Evolutionary conservation across 2,113 vertebrate genomes (phyloP).

Genomic region (Engraulis encrasicolus): DNA sequence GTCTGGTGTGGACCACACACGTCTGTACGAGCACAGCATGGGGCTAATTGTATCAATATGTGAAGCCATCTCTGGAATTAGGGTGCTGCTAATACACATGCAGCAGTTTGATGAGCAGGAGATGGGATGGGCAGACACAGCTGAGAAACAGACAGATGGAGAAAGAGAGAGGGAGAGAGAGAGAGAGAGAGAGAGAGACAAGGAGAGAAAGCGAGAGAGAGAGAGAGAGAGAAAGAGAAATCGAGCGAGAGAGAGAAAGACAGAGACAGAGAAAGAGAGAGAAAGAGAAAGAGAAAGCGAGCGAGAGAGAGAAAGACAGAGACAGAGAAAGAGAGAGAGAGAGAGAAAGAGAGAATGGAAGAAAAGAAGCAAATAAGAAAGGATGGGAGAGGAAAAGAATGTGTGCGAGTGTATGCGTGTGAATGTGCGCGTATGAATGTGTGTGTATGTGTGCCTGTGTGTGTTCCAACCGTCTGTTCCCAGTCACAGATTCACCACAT

Average conservation of each 20-base stretch:
- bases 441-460: neutral
- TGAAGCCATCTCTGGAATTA: conserved; percentile 68
- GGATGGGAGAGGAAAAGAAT: too few relatives aligned
- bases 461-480: neutral
- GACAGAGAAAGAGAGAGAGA: too few relatives aligned
- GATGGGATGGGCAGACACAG: conserved; percentile 49
- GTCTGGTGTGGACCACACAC: conserved; percentile 28
- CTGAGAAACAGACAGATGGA: conserved; percentile 38
- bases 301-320: too few relatives aligned
- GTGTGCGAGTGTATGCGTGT: neutral
- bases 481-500: conserved; percentile 7
- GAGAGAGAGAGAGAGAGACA: too few relatives aligned
- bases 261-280: too few relatives aligned
- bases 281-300: too few relatives aligned
- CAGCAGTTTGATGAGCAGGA: conserved; percentile 71
- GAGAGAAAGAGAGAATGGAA: too few relatives aligned
- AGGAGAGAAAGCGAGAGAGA: too few relatives aligned
- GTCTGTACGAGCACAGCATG: conserved; percentile 67
- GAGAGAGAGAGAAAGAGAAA: too few relatives aligned
- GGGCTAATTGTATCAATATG: conserved; percentile 79
- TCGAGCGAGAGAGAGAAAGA: too few relatives aligned
- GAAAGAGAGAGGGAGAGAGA: conserved; percentile 20
- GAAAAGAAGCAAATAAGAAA: too few relatives aligned
- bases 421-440: neutral
- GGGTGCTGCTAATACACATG: conserved; percentile 72